Conservation (phyloP, 1,140 invertebrate species). For the Calliphora vicina region DNA sequence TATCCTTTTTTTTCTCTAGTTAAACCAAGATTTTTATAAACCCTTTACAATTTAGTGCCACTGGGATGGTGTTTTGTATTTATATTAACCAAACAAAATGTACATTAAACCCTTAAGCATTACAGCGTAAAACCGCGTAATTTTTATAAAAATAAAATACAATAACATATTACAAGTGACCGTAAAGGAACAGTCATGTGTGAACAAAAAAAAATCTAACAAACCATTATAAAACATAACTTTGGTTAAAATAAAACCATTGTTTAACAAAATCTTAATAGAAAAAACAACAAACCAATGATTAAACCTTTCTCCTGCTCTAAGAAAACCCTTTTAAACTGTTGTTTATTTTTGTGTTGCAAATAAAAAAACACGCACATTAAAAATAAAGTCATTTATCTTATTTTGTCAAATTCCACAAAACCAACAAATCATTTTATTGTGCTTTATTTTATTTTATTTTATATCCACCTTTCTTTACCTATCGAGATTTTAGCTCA, state of each 20-base stretch:
- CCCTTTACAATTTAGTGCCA: background rate
- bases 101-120: constrained; percentile 28
- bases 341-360: constrained; percentile 11
- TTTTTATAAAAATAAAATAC: background rate
- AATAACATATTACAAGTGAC: background rate
- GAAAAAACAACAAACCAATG: background rate
- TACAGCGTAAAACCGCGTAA: constrained; percentile 32
- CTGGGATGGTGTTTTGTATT: background rate
- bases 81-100: constrained; percentile 3
- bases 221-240: constrained; percentile 17
- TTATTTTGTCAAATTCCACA: constrained; percentile 26
- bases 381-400: constrained; percentile 28
- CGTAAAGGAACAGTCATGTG: constrained; percentile 1
- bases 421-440: constrained; percentile 26
- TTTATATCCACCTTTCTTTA: background rate
- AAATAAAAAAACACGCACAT: too few relatives aligned
- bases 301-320: constrained; percentile 20
- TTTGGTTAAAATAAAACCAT: constrained; percentile 25
- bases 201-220: background rate
- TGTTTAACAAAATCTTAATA: constrained; percentile 23
- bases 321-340: background rate
- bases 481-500: constrained; percentile 3
- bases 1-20: background rate
- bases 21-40: background rate
- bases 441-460: background rate